Evolutionary conservation across 2,888 invertebrate species (phyloP), one percentile per base, ranked within the genome.

Genomic region (Mythimna albipuncta): DNA sequence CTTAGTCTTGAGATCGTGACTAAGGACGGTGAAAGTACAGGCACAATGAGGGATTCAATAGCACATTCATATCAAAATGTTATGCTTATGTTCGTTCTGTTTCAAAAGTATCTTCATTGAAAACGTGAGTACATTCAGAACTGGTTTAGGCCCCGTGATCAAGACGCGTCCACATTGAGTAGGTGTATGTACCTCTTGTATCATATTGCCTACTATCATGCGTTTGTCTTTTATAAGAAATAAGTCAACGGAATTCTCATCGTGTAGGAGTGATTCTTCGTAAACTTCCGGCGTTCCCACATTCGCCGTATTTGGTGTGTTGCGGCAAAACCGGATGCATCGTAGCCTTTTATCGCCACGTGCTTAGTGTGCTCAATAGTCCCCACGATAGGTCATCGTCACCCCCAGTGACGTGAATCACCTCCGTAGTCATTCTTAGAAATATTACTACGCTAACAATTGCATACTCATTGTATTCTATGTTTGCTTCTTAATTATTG

Each of bases 211-310:
- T 82, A 83, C 79, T 81, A 77, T 79, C 75, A 74, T 84, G 73
- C 72, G 83, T 82, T 78, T 72, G 73, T 72, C 68, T 87, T 84
- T 82, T 77, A 75, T 35, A 74, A 81, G 79, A 87, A 89, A 90
- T 91, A 88, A 91, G 83, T 89, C 88, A 88, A 87, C 84, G 72
- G 81, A 88, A 91, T 92, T 91, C 89, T 85, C 76, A 75, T 85
- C 89, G 87, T 89, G 91, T 92, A 89, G 91, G 89, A 87, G 89
- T 90, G 87, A 90, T 90, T 91, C 90, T 86, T 83, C 86, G 89
- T 90, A 90, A 90, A 92, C 94, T 94, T 95, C 95, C 95, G 94
- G 81, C 85, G 91, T 91, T 91, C 91, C 90, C 90, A 90, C 90
- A 90, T 90, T 89, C 86, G 86, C 84, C 86, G 82, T 88, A 90